These are phyloP conservation scores for Timema podura DNA, from an alignment of 2,888 invertebrate genomes.

Conservation along the genomic window DNA sequence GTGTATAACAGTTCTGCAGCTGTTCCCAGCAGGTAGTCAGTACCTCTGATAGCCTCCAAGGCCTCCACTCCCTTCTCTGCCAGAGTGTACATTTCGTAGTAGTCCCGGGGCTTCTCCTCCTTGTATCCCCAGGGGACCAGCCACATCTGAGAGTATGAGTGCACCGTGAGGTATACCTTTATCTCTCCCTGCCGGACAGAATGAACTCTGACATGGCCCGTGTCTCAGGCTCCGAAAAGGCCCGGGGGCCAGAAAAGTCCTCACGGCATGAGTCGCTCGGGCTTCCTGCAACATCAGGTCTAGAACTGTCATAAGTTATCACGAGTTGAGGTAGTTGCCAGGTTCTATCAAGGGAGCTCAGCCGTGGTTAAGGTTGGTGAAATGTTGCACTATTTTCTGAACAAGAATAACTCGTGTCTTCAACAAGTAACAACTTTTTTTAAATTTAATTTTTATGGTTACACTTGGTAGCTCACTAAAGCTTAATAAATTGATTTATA, in stretches of 20 bases:
- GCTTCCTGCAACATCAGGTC: no score
- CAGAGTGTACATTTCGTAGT: constrained; percentile 38
- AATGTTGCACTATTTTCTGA: no score
- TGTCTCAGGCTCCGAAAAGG: constrained; percentile 48
- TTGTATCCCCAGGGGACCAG: constrained; percentile 41
- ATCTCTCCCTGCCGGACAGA: constrained; percentile 36
- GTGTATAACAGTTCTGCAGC: constrained; percentile 41
- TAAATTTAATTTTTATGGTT: no score
- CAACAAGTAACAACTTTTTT: no score
- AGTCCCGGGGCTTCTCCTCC: constrained; percentile 37
- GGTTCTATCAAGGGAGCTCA: no score
- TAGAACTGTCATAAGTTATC: no score
- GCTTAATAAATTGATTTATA: no score
- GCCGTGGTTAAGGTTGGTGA: no score
- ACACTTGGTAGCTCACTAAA: no score
- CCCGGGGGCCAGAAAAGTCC: constrained; percentile 42
- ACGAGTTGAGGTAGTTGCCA: no score
- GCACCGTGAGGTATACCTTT: constrained; percentile 45
- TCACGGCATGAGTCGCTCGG: constrained; percentile 44
- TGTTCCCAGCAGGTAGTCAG: constrained; percentile 42
- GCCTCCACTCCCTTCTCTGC: constrained; percentile 39
- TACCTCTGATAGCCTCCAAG: constrained; percentile 39
- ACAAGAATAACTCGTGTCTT: no score
- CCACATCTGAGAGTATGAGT: constrained; percentile 47
- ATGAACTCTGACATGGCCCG: constrained; percentile 41